Evolutionary conservation across 2,797 vertebrate species (phyloP), one percentile per base, ranked within the genome.

Genomic region (Acrocephalus scirpaceus): DNA sequence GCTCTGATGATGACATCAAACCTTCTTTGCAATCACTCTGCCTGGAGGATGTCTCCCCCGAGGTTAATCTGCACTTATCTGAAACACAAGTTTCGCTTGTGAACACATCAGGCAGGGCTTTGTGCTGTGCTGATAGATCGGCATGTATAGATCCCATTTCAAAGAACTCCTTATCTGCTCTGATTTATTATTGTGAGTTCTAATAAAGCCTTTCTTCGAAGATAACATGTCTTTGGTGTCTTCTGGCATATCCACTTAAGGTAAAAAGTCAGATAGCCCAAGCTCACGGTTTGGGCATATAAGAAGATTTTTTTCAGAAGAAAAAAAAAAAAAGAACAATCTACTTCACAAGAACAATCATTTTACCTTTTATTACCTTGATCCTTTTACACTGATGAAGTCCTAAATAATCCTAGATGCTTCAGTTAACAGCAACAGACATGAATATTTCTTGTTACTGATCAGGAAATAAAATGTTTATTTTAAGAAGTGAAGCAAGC

Each of bases 161-260:
- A 94, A 93, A 96, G 71, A 86, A 34, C 8, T 1, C 21, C 42
- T 88, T 93, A 95, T 82, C 77, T 95, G 13, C 32, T 67, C 26
- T 45, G 56, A 87, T 93, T 87, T 92, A 86, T 83, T 87, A 85
- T 87, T 93, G 85, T 67, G 56, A 56, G 23, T 91, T 83, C 50
- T 90, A 84, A 83, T 77, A 89, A 78, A 73, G 23, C 21, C 30
- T 70, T 0, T 60, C 45, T 82, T 89, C 11, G 9, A 57, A 89
- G 75, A 89, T 64, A 92, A 64, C 2, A 0, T 22, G 14, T 64
- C 67, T 91, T 70, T 74, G 12, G 56, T 79, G 36, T 85, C 74
- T 94, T 92, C 71, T 71, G 57, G 7, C 11, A n/a, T 40, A 71
- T 53, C 36, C 58, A 61, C 34, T 79, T 93, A 67, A 40, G 56